A percentile compares a stretch with the other conserved stretches of the same genome.
Conservation (phyloP, 1,140 invertebrate genomes). For the Hermetia illucens region DNA sequence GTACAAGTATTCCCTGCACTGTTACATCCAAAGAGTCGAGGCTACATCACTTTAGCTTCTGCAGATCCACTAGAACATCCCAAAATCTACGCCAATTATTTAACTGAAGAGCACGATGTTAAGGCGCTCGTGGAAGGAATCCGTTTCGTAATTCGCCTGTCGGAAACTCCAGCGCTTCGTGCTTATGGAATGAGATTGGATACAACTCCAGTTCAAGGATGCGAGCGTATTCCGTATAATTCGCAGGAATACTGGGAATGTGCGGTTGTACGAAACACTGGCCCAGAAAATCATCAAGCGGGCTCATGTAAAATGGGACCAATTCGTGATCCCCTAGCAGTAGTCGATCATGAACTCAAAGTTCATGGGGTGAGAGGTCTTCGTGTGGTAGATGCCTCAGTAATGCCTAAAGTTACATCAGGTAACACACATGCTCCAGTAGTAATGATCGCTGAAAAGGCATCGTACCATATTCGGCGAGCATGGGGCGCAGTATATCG, state of each 20-base stretch:
- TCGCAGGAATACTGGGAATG: conserved; percentile 72
- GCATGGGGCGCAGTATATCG: conserved; percentile 36
- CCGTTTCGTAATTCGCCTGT: conserved; percentile 52
- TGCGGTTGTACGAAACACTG: conserved; percentile 55
- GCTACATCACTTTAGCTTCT: conserved; percentile 53
- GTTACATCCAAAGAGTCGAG: conserved; percentile 66
- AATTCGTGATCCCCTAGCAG: conserved; percentile 33
- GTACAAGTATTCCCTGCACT: conserved; percentile 49
- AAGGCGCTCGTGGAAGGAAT: conserved; percentile 56
- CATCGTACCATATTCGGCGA: conserved; percentile 46
- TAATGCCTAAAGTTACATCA: conserved; percentile 47
- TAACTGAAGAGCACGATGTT: conserved; percentile 60
- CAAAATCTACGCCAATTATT: conserved; percentile 72
- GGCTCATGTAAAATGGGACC: conserved; percentile 53
- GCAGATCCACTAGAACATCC: conserved; percentile 67
- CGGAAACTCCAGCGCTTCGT: conserved; percentile 49
- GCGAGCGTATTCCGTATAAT: conserved; percentile 53
- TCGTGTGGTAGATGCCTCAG: conserved; percentile 44
- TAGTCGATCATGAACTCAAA: conserved; percentile 40
- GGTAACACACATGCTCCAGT: conserved; percentile 48
- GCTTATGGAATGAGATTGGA: conserved; percentile 57
- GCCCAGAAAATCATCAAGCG: conserved; percentile 72
- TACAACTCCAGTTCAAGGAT: conserved; percentile 51
- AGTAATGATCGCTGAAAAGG: conserved; percentile 51
- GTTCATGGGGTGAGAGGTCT: conserved; percentile 39